Percentiles rank a stretch among this genome's conserved stretches.
These are phyloP conservation scores for Bubo scandiacus DNA, from an alignment of 2,113 vertebrate genomes.

Conservation along the genomic window DNA sequence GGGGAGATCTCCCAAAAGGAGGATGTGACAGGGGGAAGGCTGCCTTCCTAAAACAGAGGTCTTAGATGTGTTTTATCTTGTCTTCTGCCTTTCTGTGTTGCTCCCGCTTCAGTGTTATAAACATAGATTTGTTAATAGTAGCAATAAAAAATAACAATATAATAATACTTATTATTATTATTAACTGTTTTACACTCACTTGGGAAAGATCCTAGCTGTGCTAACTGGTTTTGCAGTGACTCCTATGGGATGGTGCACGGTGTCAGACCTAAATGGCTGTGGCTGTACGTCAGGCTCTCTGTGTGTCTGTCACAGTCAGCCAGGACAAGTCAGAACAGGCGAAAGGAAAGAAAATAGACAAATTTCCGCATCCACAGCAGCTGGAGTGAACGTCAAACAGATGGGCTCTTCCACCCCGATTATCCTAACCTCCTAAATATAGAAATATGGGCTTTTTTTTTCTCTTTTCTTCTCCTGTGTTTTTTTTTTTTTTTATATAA, in stretches of 20 bases:
- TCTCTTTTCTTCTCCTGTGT: not conserved
- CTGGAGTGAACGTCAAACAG: conserved; percentile 81
- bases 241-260: not conserved
- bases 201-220: not conserved
- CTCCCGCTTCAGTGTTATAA: not conserved
- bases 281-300: not conserved
- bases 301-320: conserved; percentile 39
- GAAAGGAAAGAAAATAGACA: conserved; percentile 66
- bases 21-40: not conserved
- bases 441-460: conserved; percentile 72
- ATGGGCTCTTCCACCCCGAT: conserved; percentile 87
- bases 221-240: not conserved
- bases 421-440: conserved; percentile 84
- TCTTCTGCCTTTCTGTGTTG: not conserved
- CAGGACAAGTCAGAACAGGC: conserved; percentile 50
- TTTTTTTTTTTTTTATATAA: conserved; percentile 52
- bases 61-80: not conserved
- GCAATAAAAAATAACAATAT: not conserved
- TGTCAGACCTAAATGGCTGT: not conserved
- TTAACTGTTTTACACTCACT: not conserved
- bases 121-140: not conserved
- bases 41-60: not conserved
- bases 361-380: conserved; percentile 75
- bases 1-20: not conserved
- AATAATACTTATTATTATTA: not conserved